phyloP scores from a whole-genome alignment of 1,140 invertebrate genomes.

The Drosophila ogumai region DNA sequence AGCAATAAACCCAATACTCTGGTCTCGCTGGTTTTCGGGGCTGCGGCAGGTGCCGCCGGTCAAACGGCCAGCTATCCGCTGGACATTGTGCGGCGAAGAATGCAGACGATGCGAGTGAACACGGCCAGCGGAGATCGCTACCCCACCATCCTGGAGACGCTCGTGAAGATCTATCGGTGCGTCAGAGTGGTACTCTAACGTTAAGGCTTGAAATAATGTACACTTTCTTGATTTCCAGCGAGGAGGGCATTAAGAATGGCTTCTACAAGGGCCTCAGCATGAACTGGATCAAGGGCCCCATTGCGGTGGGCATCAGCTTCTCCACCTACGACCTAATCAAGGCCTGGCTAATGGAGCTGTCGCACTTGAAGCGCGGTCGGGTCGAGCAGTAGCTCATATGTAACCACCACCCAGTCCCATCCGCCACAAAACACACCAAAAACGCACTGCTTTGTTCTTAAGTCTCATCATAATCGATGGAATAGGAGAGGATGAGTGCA shows the following conservation, averaged over 20 bases:
- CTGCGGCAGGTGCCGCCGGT: slow-evolving; percentile 95
- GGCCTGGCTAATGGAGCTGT: slow-evolving; percentile 86
- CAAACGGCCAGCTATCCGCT: slow-evolving; percentile 97
- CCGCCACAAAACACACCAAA: slow-evolving; percentile 49
- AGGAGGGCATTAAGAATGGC: slow-evolving; percentile 94
- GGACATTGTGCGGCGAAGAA: slow-evolving; percentile 82
- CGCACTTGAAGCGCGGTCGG: slow-evolving; percentile 75
- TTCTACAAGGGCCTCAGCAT: slow-evolving; percentile 99
- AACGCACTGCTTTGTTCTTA: slow-evolving; percentile 64
- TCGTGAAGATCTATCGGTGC: slow-evolving; percentile 79
- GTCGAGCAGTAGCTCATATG: slow-evolving; percentile 38
- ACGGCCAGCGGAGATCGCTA: slow-evolving; percentile 43
- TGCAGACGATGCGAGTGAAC: slow-evolving; percentile 82
- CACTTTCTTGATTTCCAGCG: slow-evolving; percentile 85
- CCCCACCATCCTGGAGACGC: slow-evolving; percentile 71
- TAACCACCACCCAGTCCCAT: slow-evolving; percentile 6
- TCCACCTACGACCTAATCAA: slow-evolving; percentile 96
- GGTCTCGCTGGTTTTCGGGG: slow-evolving; percentile 92
- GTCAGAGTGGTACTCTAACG: not conserved
- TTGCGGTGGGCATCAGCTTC: slow-evolving; percentile 99
- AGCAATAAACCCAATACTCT: slow-evolving; percentile 86
- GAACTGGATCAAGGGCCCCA: slow-evolving; percentile 99
- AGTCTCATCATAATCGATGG: slow-evolving; percentile 32
- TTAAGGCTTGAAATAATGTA: not conserved
- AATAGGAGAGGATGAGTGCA: slow-evolving; percentile 19